These are phyloP conservation scores for Pyrgus malvae DNA, from an alignment of 2,888 invertebrate species.

Conservation along the genomic window DNA sequence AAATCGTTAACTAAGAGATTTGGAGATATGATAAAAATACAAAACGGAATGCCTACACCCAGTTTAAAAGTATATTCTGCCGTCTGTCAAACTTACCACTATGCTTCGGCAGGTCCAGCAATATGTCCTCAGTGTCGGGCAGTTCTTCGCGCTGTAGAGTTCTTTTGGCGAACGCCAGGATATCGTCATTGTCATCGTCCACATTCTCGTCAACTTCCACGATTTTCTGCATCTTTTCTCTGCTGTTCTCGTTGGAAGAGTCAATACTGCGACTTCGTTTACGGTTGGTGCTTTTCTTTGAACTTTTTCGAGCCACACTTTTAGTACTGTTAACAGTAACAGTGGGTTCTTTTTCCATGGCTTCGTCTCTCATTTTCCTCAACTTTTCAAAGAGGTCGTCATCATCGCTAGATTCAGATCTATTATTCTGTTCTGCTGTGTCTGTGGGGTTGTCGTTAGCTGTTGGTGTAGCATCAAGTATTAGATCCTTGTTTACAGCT, in stretches of 20 bases:
- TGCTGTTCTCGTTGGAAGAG: conserved; percentile 49
- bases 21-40: too few relatives aligned
- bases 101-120: conserved; percentile 49
- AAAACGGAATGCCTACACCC: neutral
- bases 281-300: conserved; percentile 42
- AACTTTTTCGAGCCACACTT: conserved; percentile 28
- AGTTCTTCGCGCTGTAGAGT: conserved; percentile 61
- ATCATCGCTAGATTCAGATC: conserved; percentile 42
- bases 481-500: conserved; percentile 78
- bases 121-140: conserved; percentile 68
- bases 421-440: conserved; percentile 25
- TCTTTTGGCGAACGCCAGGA: conserved; percentile 70
- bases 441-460: conserved; percentile 20
- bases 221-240: conserved; percentile 64
- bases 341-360: conserved; percentile 21
- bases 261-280: conserved; percentile 64
- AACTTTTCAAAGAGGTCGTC: conserved; percentile 70
- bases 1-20: too few relatives aligned
- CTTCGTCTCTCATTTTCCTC: conserved; percentile 58
- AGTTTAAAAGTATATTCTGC: too few relatives aligned
- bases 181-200: conserved; percentile 65
- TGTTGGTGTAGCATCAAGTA: conserved; percentile 43
- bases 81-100: conserved; percentile 62
- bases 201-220: conserved; percentile 49
- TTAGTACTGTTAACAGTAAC: conserved; percentile 17